These are phyloP conservation scores for Alligator sinensis DNA, from an alignment of 2,113 vertebrate species.

Conservation along the genomic window DNA sequence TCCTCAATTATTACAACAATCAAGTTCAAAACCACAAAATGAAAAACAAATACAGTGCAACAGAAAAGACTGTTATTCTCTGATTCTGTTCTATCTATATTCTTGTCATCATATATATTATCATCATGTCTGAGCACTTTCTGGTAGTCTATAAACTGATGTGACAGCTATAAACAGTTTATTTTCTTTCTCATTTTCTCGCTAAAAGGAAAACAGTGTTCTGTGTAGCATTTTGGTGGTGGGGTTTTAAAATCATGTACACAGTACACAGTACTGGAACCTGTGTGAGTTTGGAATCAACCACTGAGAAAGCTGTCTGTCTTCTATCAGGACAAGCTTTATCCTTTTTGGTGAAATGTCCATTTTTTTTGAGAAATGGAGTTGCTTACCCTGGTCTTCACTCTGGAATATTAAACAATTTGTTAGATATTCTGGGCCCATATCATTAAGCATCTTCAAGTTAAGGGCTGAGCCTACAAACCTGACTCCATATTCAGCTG, in stretches of 20 bases:
- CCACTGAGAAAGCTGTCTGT: background rate
- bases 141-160: background rate
- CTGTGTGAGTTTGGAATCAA: background rate
- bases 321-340: background rate
- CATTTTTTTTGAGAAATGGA: background rate
- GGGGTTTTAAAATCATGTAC: no score
- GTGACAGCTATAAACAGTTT: background rate
- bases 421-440: background rate
- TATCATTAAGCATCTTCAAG: background rate
- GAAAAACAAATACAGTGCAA: background rate
- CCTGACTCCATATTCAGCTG: background rate
- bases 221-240: background rate
- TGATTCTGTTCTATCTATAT: background rate
- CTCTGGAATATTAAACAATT: background rate
- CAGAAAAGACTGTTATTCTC: background rate
- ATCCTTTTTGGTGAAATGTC: background rate
- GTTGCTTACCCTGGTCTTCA: background rate
- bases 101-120: background rate
- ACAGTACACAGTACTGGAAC: no score
- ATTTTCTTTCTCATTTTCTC: background rate
- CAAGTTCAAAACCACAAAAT: background rate
- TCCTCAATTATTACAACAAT: background rate
- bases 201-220: background rate
- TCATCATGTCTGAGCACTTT: background rate
- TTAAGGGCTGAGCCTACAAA: background rate